Evolutionary conservation across 2,888 invertebrate genomes (phyloP), one percentile per base, ranked within the genome.

Genomic region (Digitonthophagus gazella): DNA sequence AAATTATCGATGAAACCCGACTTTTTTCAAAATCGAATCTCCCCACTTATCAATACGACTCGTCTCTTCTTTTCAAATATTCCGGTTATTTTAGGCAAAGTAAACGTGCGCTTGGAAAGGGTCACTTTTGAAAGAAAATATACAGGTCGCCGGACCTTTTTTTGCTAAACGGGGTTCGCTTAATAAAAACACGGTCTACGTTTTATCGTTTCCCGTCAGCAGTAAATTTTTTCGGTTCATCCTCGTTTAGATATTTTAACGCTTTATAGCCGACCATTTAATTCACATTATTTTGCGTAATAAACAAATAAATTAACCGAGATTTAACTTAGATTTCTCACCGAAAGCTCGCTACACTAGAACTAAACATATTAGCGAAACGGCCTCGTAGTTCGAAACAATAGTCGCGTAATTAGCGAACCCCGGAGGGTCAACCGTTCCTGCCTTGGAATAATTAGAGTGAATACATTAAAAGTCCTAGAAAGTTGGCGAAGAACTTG

Each of bases 371-470:
- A 58, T 16, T 58, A 58, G 16, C 58, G 58, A 58, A 58, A 16
- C 16, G 15, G 11, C 18, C n/a, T 58, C 15, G 58, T 15, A 58
- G 58, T 58, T 58, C 15, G 58, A 58, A 58, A 58, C 58, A 58
- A 58, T 58, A 18, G 58, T 58, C 58, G 15, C 58, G 58, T 58
- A 58, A 58, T 58, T 58, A 58, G 58, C 15, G 58, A 58, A 18
- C 58, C 18, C 58, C 58, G 14, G 15, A 18, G 11, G 58, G 58
- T 16, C 8, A 18, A 18, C 16, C 15, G 58, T 8, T 58, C 16
- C 18, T 58, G 15, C 58, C 58, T 44, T 8, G 28, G 28, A 44
- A 58, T 58, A 58, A 58, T 58, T 58, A 58, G 58, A 15, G 16
- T 15, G 58, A 58, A 58, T 58, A 18, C 58, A 58, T 58, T 58